Evolutionary conservation across 2,888 invertebrate species (phyloP).

Genomic region (Antheraea assamensis): DNA sequence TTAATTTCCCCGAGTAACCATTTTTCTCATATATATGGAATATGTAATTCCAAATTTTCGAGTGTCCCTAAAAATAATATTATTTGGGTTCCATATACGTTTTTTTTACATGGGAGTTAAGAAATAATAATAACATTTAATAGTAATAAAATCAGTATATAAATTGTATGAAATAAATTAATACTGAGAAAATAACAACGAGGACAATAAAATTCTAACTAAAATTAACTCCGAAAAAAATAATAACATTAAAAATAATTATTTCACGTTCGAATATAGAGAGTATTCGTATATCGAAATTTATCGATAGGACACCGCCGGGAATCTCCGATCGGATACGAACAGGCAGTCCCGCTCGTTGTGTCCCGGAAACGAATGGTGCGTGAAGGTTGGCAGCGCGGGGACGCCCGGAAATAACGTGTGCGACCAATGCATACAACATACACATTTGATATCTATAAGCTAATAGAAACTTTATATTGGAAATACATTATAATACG

Average conservation of each 20-base stretch:
- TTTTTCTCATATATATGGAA: too few relatives aligned
- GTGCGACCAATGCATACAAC: constrained; percentile 52
- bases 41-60: too few relatives aligned
- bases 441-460: constrained; percentile 36
- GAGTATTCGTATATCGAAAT: constrained; percentile 1
- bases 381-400: constrained; percentile 58
- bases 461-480: constrained; percentile 21
- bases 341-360: constrained; percentile 59
- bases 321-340: constrained; percentile 70
- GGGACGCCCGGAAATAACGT: constrained; percentile 65
- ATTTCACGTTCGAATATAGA: not conserved
- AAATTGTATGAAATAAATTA: too few relatives aligned
- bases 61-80: too few relatives aligned
- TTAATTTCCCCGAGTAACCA: too few relatives aligned
- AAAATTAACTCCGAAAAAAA: not conserved
- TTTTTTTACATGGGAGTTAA: too few relatives aligned
- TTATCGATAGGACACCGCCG: constrained; percentile 33
- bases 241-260: constrained; percentile 9
- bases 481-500: constrained; percentile 10
- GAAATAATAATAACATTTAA: too few relatives aligned
- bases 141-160: too few relatives aligned
- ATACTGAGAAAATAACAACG: too few relatives aligned
- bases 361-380: constrained; percentile 76
- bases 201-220: too few relatives aligned
- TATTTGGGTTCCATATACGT: too few relatives aligned